A percentile compares a stretch with the other conserved stretches of the same genome.
Evolutionary conservation across 2,888 invertebrate genomes (phyloP).

Genomic region (Elysia crispata): DNA sequence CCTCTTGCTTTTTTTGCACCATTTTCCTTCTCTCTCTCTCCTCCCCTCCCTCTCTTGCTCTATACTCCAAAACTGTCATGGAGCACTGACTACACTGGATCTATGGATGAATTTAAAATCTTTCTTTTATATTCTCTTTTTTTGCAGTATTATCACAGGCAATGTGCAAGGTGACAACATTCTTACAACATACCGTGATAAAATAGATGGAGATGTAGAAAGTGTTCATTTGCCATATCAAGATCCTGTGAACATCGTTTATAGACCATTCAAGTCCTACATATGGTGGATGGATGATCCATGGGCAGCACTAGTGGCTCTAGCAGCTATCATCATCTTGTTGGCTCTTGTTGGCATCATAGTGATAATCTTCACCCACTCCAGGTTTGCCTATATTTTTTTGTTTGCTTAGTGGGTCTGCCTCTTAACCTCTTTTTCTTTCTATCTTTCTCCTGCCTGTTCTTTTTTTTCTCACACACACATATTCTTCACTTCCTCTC

Average conservation of each 20-base stretch:
- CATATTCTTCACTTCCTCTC: no score
- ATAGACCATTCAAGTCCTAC: slow-evolving; percentile 65
- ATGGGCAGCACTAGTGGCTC: slow-evolving; percentile 91
- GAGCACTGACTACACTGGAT: no score
- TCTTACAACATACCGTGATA: background rate
- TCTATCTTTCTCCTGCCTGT: no score
- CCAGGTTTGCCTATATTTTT: slow-evolving; percentile 84
- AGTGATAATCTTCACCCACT: slow-evolving; percentile 96
- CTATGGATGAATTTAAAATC: no score
- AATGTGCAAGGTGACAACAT: background rate
- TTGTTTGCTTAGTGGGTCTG: no score
- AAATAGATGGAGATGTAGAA: slow-evolving; percentile 40
- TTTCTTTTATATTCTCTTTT: background rate
- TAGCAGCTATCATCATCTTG: slow-evolving; percentile 92
- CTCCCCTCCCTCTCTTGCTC: no score
- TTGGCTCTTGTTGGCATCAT: slow-evolving; percentile 92
- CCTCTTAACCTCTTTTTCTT: no score
- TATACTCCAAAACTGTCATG: no score
- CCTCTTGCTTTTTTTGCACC: no score
- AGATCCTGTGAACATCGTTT: background rate
- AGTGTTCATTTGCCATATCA: slow-evolving; percentile 61
- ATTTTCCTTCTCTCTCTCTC: no score
- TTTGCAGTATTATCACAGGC: slow-evolving; percentile 44
- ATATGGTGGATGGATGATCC: slow-evolving; percentile 80
- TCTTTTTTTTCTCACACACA: no score